These are phyloP conservation scores for Caerostris darwini DNA, from an alignment of 1,140 invertebrate genomes.

Conservation along the genomic window DNA sequence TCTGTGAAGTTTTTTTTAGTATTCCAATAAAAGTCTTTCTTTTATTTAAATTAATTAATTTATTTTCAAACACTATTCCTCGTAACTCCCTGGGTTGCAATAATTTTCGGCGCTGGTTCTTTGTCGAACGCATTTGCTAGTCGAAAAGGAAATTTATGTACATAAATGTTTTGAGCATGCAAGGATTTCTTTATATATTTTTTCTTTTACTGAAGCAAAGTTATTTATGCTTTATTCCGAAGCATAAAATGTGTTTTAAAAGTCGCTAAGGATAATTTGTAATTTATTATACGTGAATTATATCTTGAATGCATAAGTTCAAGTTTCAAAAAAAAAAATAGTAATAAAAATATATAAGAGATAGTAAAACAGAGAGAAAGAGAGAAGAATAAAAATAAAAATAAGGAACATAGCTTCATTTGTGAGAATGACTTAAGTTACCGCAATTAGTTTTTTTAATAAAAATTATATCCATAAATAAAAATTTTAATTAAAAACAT, in stretches of 20 bases:
- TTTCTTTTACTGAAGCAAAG: not conserved
- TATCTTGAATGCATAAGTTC: not conserved
- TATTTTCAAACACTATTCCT: not conserved
- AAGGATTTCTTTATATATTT: not conserved
- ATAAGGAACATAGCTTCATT: too few species aligned
- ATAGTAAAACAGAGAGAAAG: too few species aligned
- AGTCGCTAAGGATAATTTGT: not conserved
- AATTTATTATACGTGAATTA: not conserved
- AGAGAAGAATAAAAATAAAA: too few species aligned
- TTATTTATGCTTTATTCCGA: not conserved
- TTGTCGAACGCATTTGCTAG: not conserved
- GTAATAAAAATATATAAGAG: too few species aligned
- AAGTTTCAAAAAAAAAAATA: not conserved
- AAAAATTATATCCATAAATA: too few species aligned
- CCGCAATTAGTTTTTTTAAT: too few species aligned
- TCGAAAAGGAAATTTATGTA: not conserved
- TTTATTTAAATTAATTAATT: slow-evolving; percentile 35
- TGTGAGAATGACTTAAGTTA: too few species aligned
- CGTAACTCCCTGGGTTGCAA: not conserved
- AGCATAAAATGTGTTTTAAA: not conserved
- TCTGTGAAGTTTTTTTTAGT: not conserved
- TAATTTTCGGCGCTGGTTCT: not conserved
- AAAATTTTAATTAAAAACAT: too few species aligned
- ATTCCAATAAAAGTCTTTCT: not conserved
- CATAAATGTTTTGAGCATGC: not conserved